Base-by-base conservation (phyloP, 2,888 invertebrate genomes). In the Anarsia innoxiella region DNA sequence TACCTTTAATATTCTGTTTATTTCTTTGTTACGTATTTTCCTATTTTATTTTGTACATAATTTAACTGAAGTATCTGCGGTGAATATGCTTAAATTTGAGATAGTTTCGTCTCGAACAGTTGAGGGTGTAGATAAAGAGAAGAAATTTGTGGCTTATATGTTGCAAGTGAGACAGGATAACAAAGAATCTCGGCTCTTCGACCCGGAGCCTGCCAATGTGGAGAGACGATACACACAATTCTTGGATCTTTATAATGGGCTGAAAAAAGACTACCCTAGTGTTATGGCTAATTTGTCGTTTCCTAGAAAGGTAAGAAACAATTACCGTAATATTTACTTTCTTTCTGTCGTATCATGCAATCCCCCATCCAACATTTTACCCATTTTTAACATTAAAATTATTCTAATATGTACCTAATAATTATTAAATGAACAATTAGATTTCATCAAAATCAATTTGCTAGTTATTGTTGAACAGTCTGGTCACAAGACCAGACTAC, bases 161-260 rank as follows among this genome's bases (percentile, higher is more conserved):
- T 58, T 92, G 36, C 88, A 88, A 63, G 88, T 90, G 19, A 75
- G 88, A 25, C 89, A 88, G 56, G 87, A 88, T 49, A 77, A 86
- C n/a, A 72, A 78, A 11, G 78, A 67, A n/a, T 48, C 56, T 10
- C 1, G 12, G 12, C 2, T 14, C 12, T 9, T 3, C 10, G 91
- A 91, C 67, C 66, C 80, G 23, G 86, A 88, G 45, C 90, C 91
- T 11, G 89, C 88, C 0, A 86, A 86, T 42, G 88, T 92, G 31
- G 90, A 91, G 55, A 75, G 92, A 35, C 84, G 92, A 49, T 93
- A 93, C 63, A 91, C 91, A 4, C 89, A 92, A 53, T 93, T 92
- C 62, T 72, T 89, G 34, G 88, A 88, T 42, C 74, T 93, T 2
- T 91, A 89, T 57, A 86, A 83, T 46, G 79, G 83, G 1, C 68